A percentile compares a stretch with the other conserved stretches of the same genome.
Conservation (phyloP, 2,888 invertebrate species). For the Alloplasta piceator region DNA sequence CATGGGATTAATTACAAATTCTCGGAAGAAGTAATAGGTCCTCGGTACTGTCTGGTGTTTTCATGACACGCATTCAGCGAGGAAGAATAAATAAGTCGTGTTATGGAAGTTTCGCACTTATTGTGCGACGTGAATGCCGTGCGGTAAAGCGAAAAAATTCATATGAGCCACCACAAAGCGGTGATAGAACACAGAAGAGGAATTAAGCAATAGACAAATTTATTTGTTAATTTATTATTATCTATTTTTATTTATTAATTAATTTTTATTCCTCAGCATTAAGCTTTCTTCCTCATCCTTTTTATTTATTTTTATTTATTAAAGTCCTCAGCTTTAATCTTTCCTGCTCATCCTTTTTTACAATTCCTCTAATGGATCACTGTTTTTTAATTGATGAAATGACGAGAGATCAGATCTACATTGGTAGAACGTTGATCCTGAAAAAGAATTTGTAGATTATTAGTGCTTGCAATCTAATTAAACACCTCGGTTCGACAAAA, state of each 20-base stretch:
- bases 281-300: too few relatives aligned
- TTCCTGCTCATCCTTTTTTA: too few relatives aligned
- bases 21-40: conserved; percentile 20
- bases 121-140: background rate
- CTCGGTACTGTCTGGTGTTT: conserved; percentile 18
- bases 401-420: conserved; percentile 69
- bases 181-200: background rate
- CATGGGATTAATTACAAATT: conserved; percentile 52
- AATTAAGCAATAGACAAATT: background rate
- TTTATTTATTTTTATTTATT: too few relatives aligned
- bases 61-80: background rate
- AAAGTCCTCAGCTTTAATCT: too few relatives aligned
- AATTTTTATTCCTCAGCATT: too few relatives aligned
- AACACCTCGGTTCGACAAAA: too few relatives aligned
- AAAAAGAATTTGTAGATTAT: too few relatives aligned
- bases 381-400: conserved; percentile 75
- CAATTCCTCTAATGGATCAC: too few relatives aligned
- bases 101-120: conserved; percentile 19
- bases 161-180: background rate
- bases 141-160: background rate
- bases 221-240: too few relatives aligned
- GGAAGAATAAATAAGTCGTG: background rate
- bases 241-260: too few relatives aligned
- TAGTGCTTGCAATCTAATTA: too few relatives aligned
- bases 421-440: too few relatives aligned